phyloP scores from a whole-genome alignment of 2,797 vertebrate genomes.

The Pteropus rufus region DNA sequence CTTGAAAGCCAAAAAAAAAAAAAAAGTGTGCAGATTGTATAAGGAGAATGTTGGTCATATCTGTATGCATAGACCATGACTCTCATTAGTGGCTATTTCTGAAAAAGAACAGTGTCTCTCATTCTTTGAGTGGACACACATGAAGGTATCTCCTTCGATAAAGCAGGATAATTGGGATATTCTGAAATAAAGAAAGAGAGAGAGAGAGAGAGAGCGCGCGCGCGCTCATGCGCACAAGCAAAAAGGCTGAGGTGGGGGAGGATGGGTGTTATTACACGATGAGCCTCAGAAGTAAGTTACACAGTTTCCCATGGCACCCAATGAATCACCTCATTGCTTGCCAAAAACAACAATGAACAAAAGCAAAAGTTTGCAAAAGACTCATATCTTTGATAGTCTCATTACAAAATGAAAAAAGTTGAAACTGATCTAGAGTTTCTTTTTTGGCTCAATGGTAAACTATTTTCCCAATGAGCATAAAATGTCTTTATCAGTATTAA shows the following conservation, averaged over 20 bases:
- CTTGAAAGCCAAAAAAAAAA: not conserved
- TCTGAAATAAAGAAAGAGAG: not conserved
- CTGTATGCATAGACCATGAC: not conserved
- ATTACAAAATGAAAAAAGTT: constrained; percentile 58
- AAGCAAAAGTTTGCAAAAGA: constrained; percentile 43
- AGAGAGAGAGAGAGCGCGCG: no score
- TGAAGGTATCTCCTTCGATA: not conserved
- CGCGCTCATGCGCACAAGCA: no score
- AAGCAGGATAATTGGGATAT: not conserved
- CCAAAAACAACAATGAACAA: constrained; percentile 22
- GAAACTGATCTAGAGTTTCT: constrained; percentile 42
- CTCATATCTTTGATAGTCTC: constrained; percentile 24
- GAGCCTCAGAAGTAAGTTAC: not conserved
- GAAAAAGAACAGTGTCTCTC: not conserved
- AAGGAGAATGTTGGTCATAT: not conserved
- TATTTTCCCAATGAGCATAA: constrained; percentile 55
- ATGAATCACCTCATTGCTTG: not conserved
- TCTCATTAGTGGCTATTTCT: not conserved
- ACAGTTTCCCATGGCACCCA: fast-evolving
- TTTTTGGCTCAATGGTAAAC: not conserved
- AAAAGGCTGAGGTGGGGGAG: no score
- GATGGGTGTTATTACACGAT: not conserved
- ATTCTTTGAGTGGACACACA: not conserved
- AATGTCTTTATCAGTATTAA: constrained; percentile 19
- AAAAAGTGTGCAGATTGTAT: not conserved